These are phyloP conservation scores for Lepeophtheirus nordmannii DNA, from an alignment of 2,888 invertebrate genomes.

Conservation along the genomic window DNA sequence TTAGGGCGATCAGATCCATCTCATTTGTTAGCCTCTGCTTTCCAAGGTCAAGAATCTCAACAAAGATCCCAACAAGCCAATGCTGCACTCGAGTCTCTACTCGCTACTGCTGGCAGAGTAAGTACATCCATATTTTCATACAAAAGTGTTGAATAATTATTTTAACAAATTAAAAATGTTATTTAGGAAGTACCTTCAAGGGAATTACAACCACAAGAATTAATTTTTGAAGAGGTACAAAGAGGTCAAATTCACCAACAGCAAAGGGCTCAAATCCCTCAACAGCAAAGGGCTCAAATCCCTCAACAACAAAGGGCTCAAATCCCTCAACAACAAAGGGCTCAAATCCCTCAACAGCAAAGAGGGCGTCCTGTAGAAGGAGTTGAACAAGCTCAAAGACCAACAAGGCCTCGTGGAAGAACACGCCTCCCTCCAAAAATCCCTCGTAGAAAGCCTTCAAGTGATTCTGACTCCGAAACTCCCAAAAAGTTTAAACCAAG, in stretches of 20 bases:
- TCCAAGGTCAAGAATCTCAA: slow-evolving; percentile 7
- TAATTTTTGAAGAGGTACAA: background rate
- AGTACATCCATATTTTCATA: background rate
- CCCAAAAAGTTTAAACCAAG: background rate
- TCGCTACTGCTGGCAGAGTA: slow-evolving; percentile 15
- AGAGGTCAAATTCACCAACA: background rate
- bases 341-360: background rate
- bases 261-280: background rate
- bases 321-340: background rate
- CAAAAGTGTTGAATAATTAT: background rate
- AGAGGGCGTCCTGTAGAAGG: background rate
- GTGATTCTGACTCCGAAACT: background rate
- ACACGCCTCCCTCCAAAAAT: background rate
- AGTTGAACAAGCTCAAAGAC: background rate
- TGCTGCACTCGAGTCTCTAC: slow-evolving; percentile 6
- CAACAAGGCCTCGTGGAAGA: background rate
- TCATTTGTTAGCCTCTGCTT: slow-evolving; percentile 8
- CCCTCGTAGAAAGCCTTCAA: background rate
- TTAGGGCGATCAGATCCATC: slow-evolving; percentile 5
- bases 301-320: background rate
- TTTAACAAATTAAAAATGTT: background rate
- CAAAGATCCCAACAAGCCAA: background rate
- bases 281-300: background rate
- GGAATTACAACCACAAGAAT: background rate
- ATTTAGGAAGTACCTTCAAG: background rate